These are phyloP conservation scores for Radopholus similis DNA, from an alignment of 1,140 invertebrate genomes.

Conservation along the genomic window DNA sequence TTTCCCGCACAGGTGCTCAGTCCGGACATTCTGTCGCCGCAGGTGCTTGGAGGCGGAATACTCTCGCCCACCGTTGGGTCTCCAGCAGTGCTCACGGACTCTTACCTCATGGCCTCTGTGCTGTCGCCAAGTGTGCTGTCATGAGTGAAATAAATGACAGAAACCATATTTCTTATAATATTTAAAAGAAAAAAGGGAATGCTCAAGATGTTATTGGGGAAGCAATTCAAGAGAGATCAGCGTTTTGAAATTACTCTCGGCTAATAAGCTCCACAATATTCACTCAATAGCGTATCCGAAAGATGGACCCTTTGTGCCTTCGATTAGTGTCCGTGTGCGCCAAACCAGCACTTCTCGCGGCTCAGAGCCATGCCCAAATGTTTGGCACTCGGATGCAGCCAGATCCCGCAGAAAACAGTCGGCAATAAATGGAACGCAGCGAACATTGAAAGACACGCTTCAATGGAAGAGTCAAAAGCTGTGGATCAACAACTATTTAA, in stretches of 20 bases:
- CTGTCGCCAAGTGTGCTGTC: conserved; percentile 54
- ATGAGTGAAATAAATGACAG: conserved; percentile 10
- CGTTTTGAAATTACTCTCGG: too few species aligned
- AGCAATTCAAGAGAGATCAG: too few species aligned
- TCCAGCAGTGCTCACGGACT: conserved; percentile 52
- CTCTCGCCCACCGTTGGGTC: conserved; percentile 46
- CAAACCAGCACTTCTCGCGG: conserved; percentile 77
- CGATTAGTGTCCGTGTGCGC: conserved; percentile 86
- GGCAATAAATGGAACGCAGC: too few species aligned
- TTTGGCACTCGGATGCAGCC: conserved; percentile 71
- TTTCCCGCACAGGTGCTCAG: conserved; percentile 39
- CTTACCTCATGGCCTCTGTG: conserved; percentile 46
- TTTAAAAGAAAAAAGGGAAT: too few species aligned
- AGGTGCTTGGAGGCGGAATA: conserved; percentile 32
- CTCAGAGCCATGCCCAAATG: conserved; percentile 30
- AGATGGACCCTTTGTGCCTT: too few species aligned
- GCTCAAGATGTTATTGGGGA: too few species aligned
- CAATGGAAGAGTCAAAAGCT: not conserved
- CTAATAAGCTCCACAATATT: too few species aligned
- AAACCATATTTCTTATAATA: too few species aligned
- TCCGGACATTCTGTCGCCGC: conserved; percentile 35
- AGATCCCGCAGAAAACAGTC: conserved; percentile 80
- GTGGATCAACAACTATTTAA: conserved; percentile 72
- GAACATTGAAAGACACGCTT: too few species aligned
- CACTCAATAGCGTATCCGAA: too few species aligned